Evolutionary conservation across 2,113 vertebrate species (phyloP).

Genomic region (Deroptyus accipitrinus): DNA sequence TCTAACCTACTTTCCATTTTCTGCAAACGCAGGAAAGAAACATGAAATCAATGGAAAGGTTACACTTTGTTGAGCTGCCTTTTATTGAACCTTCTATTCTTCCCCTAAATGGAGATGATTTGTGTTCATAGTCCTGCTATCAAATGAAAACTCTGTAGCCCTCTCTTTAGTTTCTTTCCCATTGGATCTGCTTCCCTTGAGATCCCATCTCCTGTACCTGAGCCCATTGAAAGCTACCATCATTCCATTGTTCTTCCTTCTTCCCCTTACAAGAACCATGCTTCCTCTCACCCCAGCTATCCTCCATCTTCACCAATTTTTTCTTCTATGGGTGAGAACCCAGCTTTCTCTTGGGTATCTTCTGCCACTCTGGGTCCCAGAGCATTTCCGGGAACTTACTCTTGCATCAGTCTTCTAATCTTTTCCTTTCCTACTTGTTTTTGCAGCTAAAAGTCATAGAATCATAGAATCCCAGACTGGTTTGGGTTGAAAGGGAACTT

Average conservation of each 20-base stretch:
- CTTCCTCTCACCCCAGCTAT: neutral
- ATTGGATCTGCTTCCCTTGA: neutral
- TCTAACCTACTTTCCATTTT: neutral
- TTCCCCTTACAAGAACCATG: accelerated
- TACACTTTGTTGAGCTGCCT: neutral
- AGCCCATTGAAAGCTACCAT: neutral
- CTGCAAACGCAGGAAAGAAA: neutral
- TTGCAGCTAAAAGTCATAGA: neutral
- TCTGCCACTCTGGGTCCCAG: neutral
- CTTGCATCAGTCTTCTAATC: neutral
- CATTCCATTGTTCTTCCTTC: neutral
- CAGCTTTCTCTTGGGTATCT: neutral
- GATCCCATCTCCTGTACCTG: neutral
- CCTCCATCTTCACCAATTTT: neutral
- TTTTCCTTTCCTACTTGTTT: neutral
- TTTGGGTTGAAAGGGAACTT: neutral
- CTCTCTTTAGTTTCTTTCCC: neutral
- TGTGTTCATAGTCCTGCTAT: neutral
- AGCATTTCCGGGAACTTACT: neutral
- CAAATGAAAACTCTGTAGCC: neutral
- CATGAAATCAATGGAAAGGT: neutral
- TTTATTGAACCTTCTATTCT: neutral
- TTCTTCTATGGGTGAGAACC: neutral
- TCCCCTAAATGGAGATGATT: neutral
- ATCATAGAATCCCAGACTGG: neutral